A percentile compares a stretch with the other conserved stretches of the same genome.
Evolutionary conservation across 2,113 vertebrate genomes (phyloP).

Genomic region (Etia nguti): DNA sequence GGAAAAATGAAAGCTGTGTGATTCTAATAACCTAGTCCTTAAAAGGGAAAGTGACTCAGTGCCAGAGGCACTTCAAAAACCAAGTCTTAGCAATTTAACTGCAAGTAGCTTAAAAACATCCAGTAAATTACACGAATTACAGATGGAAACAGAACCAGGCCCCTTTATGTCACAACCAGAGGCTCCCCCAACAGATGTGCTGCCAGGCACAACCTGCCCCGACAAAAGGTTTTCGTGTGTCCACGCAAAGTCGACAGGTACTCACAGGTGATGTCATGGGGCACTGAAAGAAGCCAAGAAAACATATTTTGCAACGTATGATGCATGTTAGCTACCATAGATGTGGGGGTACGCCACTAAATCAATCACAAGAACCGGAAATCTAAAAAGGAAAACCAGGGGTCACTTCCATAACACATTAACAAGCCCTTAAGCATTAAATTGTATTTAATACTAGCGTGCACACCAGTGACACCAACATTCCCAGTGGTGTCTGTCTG

Average conservation of each 20-base stretch:
- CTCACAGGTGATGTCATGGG: background rate
- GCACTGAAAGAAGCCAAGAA: background rate
- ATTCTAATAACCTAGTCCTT: slow-evolving; percentile 24
- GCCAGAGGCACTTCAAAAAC: slow-evolving; percentile 2
- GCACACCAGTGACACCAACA: slow-evolving; percentile 47
- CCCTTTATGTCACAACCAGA: slow-evolving; percentile 32
- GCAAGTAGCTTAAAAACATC: slow-evolving; percentile 45
- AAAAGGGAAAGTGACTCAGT: slow-evolving; percentile 17
- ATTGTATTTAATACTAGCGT: slow-evolving; percentile 59
- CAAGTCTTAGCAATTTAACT: background rate
- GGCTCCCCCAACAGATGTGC: slow-evolving; percentile 21
- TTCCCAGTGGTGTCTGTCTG: slow-evolving; percentile 35
- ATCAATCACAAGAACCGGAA: slow-evolving; percentile 47
- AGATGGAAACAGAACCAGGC: slow-evolving; percentile 45
- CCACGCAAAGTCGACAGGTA: background rate
- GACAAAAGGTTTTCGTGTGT: background rate
- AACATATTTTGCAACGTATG: background rate
- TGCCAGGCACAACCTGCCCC: background rate
- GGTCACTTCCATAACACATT: slow-evolving; percentile 42
- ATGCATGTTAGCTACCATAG: background rate
- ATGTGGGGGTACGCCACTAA: background rate
- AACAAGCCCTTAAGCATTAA: slow-evolving; percentile 49
- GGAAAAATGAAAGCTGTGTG: slow-evolving; percentile 4
- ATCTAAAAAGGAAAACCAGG: slow-evolving; percentile 18
- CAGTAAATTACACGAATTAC: slow-evolving; percentile 48